These are phyloP conservation scores for Tetragnatha versicolor DNA, from an alignment of 1,140 invertebrate genomes.

Conservation along the genomic window DNA sequence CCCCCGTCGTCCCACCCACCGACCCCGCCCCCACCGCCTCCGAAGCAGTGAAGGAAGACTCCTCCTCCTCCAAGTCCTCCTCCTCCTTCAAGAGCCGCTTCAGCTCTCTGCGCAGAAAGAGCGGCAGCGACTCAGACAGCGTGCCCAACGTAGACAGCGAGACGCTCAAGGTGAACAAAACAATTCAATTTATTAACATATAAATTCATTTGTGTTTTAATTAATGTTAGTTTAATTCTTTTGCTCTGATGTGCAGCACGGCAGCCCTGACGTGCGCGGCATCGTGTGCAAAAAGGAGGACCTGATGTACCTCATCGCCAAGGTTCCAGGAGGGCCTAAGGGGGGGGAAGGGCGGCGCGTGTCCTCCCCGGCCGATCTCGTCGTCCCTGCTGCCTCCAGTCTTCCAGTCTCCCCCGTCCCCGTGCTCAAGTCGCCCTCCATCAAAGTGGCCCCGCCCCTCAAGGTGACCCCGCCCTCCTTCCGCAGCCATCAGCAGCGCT, in stretches of 20 bases:
- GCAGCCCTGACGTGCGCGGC: conserved; percentile 31
- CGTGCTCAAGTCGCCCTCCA: conserved; percentile 39
- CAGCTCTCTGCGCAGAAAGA: conserved; percentile 34
- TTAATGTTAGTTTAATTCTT: not conserved
- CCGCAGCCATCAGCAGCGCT: not conserved
- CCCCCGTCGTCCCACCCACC: not conserved
- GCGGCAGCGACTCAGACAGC: conserved; percentile 28
- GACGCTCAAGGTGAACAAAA: conserved; percentile 27
- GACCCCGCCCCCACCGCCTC: not conserved
- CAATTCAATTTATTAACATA: too few species aligned
- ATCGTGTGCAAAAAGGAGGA: conserved; percentile 54
- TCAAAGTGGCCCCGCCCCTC: conserved; percentile 38
- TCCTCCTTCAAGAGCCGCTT: conserved; percentile 41
- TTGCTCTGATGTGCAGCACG: conserved; percentile 12
- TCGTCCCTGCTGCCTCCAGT: conserved; percentile 24
- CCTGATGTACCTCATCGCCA: conserved; percentile 21
- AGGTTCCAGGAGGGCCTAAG: conserved; percentile 6
- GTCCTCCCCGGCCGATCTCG: conserved; percentile 40
- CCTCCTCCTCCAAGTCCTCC: conserved; percentile 8
- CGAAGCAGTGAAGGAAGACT: conserved; percentile 7
- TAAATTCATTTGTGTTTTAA: not conserved
- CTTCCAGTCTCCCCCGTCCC: conserved; percentile 37
- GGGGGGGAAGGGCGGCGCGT: conserved; percentile 21
- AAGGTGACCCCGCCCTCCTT: conserved; percentile 18
- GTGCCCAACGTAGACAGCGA: conserved; percentile 43